Evolutionary conservation across 2,888 invertebrate genomes (phyloP), one percentile per base, ranked within the genome.

Genomic region (Lochmaea capreae): DNA sequence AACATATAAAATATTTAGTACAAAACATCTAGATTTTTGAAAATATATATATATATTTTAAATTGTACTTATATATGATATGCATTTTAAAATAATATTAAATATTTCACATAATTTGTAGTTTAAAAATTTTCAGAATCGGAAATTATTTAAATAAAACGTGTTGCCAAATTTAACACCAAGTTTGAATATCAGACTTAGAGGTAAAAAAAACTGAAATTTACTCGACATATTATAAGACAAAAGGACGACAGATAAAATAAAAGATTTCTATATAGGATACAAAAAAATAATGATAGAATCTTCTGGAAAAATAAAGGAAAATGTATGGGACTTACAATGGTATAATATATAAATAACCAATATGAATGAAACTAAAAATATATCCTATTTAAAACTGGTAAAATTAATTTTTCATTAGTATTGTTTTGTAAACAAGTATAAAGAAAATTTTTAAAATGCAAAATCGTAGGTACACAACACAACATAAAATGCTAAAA

Each of bases 401-500:
- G 9, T 54, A 6, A 16, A 52, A n/a, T 8, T 5, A 52, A n/a
- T 18, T 16, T 52, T 16, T 52, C 52, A 8, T 1, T 3, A n/a
- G 16, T n/a, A 52, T n/a, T n/a, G n/a, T n/a, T 52, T 43, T 43
- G 10, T 12, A 14, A 46, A 46, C 14, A 46, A 46, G 12, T 11
- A 14, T 46, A 46, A 46, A 54, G 54, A 54, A 54, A 16, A 54
- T 54, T 54, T 54, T 54, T 54, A 54, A 54, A 54, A 18, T 54
- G 54, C 54, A 54, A 54, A 54, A 54, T 18, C 18, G 3, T 49
- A 54, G n/a, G 10, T 18, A 58, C 26, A 67, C 68, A 62, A 69
- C 49, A 62, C 43, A 33, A 67, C 54, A 18, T 62, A 62, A 69
- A 69, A 69, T 16, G 26, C 52, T 52, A 61, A 61, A 54, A 62